Conservation (phyloP, 2,888 invertebrate species). For the Hirtodrosophila alboralis region DNA sequence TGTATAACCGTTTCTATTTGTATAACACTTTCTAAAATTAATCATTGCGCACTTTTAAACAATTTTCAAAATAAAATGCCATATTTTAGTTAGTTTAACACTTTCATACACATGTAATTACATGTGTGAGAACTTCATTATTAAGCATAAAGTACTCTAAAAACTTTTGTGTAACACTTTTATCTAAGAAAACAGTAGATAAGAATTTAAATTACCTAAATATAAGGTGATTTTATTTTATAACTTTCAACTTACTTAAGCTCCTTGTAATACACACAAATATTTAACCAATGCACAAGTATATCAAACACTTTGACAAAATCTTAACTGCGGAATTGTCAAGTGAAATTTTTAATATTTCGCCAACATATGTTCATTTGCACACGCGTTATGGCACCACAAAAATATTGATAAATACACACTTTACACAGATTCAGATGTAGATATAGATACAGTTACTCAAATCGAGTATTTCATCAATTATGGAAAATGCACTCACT, state of each 20-base stretch:
- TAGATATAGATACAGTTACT: constrained; percentile 17
- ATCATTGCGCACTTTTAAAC: too few species aligned
- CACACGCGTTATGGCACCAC: constrained; percentile 33
- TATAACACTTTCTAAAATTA: too few species aligned
- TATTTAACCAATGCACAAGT: constrained; percentile 33
- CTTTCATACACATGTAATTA: too few species aligned
- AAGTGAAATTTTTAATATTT: constrained; percentile 16
- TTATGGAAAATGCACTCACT: constrained; percentile 20
- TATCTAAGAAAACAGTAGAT: not conserved
- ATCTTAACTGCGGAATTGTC: not conserved
- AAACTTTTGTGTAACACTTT: constrained; percentile 2
- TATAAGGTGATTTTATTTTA: too few species aligned
- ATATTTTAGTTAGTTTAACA: constrained; percentile 9
- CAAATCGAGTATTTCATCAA: constrained; percentile 31
- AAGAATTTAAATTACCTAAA: too few species aligned
- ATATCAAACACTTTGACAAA: constrained; percentile 11
- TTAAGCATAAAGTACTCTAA: too few species aligned
- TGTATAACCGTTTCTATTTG: too few species aligned
- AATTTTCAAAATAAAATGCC: too few species aligned
- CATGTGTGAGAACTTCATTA: too few species aligned
- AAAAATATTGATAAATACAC: constrained; percentile 28
- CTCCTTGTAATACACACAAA: not conserved
- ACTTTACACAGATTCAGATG: constrained; percentile 19
- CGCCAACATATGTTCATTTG: constrained; percentile 42
- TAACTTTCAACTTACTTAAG: constrained; percentile 18